phyloP scores from a whole-genome alignment of 1,140 invertebrate genomes.

The Drosophila bipectinata region DNA sequence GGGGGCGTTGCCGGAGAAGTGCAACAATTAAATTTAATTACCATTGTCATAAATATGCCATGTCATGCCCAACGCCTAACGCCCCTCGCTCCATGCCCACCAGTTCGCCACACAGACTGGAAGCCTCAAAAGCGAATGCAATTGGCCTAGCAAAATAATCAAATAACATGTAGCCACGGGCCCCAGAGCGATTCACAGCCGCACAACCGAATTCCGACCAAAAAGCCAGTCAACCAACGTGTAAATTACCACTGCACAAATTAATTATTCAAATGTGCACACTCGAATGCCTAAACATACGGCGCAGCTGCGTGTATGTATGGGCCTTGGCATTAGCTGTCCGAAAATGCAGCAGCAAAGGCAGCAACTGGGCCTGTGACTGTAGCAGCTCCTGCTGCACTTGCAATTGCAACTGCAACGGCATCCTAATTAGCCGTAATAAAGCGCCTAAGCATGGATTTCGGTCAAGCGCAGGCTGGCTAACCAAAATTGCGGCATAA shows the following conservation, averaged over 20 bases:
- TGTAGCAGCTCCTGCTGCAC: conserved; percentile 33
- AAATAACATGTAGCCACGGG: conserved; percentile 60
- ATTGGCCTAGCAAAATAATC: conserved; percentile 70
- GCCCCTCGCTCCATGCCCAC: not conserved
- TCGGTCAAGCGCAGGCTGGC: conserved; percentile 36
- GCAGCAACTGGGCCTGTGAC: conserved; percentile 1
- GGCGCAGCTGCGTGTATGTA: conserved; percentile 11
- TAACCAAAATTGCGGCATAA: conserved; percentile 58
- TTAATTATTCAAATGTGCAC: conserved; percentile 82
- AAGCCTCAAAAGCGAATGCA: conserved; percentile 28
- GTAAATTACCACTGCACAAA: conserved; percentile 82
- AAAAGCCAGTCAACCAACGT: conserved; percentile 76
- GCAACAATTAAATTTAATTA: conserved; percentile 82
- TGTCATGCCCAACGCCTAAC: conserved; percentile 33
- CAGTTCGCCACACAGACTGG: not conserved
- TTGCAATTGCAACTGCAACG: conserved; percentile 27
- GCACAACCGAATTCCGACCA: conserved; percentile 56
- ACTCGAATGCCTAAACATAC: conserved; percentile 74
- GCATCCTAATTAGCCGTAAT: conserved; percentile 74
- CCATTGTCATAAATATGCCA: conserved; percentile 81
- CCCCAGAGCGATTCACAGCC: conserved; percentile 31
- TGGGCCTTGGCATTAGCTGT: conserved; percentile 21
- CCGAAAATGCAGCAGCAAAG: not conserved
- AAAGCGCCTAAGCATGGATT: conserved; percentile 70
- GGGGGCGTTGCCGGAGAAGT: conserved; percentile 57